These are phyloP conservation scores for Coracias cyanogaster DNA, from an alignment of 2,797 vertebrate species.

Conservation along the genomic window DNA sequence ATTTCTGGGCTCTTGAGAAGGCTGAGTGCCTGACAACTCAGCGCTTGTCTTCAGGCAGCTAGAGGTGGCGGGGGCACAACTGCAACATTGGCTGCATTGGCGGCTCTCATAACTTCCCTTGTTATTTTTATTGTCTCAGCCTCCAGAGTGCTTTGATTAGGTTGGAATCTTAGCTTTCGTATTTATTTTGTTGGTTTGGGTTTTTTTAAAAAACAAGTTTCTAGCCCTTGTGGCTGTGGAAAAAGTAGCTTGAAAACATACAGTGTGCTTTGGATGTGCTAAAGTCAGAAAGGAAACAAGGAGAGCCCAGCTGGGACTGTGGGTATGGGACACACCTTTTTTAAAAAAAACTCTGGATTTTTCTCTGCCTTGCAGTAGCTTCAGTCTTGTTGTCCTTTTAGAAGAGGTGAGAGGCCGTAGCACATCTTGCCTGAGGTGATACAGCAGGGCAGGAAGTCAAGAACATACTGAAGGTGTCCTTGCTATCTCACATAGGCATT, in stretches of 20 bases:
- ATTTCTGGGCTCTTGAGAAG: constrained; percentile 8
- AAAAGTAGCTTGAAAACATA: constrained; percentile 19
- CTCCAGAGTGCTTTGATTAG: constrained; percentile 45
- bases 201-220: background rate
- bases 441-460: background rate
- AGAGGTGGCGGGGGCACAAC: background rate
- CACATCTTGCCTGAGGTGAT: background rate
- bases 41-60: constrained; percentile 8
- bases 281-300: constrained; percentile 2
- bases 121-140: constrained; percentile 33
- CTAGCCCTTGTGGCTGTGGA: background rate
- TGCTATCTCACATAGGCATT: accelerated
- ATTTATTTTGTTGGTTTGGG: accelerated
- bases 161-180: constrained; percentile 1
- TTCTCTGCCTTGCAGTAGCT: background rate
- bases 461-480: background rate
- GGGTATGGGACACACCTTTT: accelerated
- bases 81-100: background rate
- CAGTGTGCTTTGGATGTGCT: background rate
- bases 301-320: background rate
- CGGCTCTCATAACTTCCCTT: background rate
- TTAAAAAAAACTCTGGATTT: background rate
- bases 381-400: background rate
- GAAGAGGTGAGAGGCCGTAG: background rate
- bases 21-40: background rate